phyloP scores from a whole-genome alignment of 2,797 vertebrate genomes.

The Margarornis squamiger region DNA sequence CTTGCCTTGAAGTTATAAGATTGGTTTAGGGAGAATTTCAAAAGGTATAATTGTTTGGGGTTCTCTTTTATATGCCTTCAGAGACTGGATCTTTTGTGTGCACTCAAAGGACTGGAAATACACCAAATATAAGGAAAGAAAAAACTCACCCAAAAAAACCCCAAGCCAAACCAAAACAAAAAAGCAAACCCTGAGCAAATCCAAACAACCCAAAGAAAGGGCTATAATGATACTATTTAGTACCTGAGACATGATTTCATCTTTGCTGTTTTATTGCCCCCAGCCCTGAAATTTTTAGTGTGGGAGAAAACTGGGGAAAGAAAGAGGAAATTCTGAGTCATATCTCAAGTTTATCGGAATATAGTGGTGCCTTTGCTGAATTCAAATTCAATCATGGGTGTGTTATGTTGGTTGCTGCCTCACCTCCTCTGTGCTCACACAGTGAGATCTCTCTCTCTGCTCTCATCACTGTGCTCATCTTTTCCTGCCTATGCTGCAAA shows the following conservation, averaged over 20 bases:
- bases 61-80: not conserved
- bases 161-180: too few species aligned
- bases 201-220: not conserved
- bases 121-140: not conserved
- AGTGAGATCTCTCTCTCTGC: not conserved
- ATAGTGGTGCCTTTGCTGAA: not conserved
- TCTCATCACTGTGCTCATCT: fast-evolving
- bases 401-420: not conserved
- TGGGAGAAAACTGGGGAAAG: not conserved
- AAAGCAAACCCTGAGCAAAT: not conserved
- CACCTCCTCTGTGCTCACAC: not conserved
- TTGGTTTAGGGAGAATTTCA: not conserved
- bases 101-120: not conserved
- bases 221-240: not conserved
- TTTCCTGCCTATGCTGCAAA: not conserved
- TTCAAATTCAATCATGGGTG: not conserved
- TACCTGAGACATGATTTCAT: not conserved
- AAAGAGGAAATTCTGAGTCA: not conserved
- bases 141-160: too few species aligned
- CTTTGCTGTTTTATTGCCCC: not conserved
- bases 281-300: not conserved
- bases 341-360: not conserved
- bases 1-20: not conserved
- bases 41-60: not conserved
- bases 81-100: not conserved